A percentile compares a stretch with the other conserved stretches of the same genome.
Conservation (phyloP, 37 sponge, comb jelly and placozoan species). For the Axinella damicornis region DNA sequence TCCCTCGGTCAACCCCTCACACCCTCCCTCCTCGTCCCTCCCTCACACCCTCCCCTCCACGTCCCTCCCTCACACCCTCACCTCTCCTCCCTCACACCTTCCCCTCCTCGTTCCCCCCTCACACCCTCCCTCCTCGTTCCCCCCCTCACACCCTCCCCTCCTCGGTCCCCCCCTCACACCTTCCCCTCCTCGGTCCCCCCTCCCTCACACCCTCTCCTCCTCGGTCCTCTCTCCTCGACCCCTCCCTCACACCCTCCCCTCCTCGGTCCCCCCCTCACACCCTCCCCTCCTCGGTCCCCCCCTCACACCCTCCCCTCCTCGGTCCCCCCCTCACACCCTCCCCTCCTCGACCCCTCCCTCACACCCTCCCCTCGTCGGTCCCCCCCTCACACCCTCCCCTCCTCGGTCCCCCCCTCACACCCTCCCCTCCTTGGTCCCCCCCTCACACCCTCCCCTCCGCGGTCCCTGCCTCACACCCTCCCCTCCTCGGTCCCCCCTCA, state of each 20-base stretch:
- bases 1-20: no score
- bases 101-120: neutral
- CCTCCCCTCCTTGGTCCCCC: neutral
- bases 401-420: neutral
- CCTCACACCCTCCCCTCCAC: no score
- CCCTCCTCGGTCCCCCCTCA: no score
- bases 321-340: neutral
- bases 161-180: neutral
- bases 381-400: neutral
- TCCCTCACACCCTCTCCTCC: neutral
- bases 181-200: neutral
- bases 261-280: neutral
- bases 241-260: neutral
- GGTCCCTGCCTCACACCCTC: neutral
- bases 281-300: neutral
- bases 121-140: neutral
- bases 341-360: neutral
- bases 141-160: no score
- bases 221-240: neutral
- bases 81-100: neutral
- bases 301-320: no score
- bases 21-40: neutral
- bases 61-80: neutral
- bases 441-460: neutral
- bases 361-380: neutral